phyloP scores from a whole-genome alignment of 2,888 invertebrate species.

The Aspidiotus rigidus region DNA sequence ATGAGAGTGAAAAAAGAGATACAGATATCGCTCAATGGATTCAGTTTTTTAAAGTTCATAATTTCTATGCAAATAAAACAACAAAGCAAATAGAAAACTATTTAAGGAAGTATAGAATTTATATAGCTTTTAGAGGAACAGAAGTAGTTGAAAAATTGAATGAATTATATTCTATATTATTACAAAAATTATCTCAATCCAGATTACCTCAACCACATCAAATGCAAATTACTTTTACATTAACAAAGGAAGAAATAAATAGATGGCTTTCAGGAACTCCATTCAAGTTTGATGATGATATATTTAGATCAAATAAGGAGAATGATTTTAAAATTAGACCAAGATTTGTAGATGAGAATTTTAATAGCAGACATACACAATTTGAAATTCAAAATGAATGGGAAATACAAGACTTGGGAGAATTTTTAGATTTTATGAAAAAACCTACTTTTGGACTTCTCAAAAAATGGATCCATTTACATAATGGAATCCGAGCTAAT shows the following conservation, averaged over 20 bases:
- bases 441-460: slow-evolving; percentile 17
- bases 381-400: slow-evolving; percentile 18
- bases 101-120: slow-evolving; percentile 15
- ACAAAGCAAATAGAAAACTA: slow-evolving; percentile 5
- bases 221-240: slow-evolving; percentile 14
- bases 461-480: slow-evolving; percentile 9
- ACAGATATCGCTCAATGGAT: slow-evolving; percentile 14
- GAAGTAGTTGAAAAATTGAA: slow-evolving; percentile 16
- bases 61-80: slow-evolving; percentile 19
- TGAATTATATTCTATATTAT: slow-evolving; percentile 7
- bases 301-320: slow-evolving; percentile 10
- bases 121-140: slow-evolving; percentile 13
- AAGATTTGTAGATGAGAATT: slow-evolving; percentile 14
- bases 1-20: slow-evolving; percentile 15
- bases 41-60: slow-evolving; percentile 18
- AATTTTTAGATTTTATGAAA: slow-evolving; percentile 9
- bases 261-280: slow-evolving; percentile 1
- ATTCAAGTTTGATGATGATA: slow-evolving; percentile 13
- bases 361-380: slow-evolving; percentile 10
- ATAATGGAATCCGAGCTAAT: slow-evolving; percentile 17
- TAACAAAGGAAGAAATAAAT: slow-evolving; percentile 18
- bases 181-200: slow-evolving; percentile 9
- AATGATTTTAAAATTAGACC: slow-evolving; percentile 14
- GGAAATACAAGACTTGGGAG: slow-evolving; percentile 7
- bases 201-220: slow-evolving; percentile 13